A percentile compares a stretch with the other conserved stretches of the same genome.
Evolutionary conservation across 2,113 vertebrate species (phyloP).

Genomic region (Calidris pugnax): DNA sequence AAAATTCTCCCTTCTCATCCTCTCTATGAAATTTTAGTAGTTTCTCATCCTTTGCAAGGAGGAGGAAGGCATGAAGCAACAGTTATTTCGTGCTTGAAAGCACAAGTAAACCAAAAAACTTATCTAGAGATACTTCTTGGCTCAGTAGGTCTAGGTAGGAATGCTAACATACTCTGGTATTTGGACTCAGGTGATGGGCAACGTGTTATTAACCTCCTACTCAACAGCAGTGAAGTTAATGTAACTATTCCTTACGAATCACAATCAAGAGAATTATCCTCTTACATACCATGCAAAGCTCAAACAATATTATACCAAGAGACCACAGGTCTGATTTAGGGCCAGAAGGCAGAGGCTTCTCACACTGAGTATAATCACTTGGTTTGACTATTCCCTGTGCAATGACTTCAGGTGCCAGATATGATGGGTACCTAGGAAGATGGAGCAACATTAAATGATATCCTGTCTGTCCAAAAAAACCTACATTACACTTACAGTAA

Average conservation of each 20-base stretch:
- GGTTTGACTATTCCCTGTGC: conserved; percentile 87
- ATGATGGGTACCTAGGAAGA: conserved; percentile 90
- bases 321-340: conserved; percentile 97
- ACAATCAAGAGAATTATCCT: background rate
- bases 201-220: background rate
- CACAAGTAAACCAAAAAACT: background rate
- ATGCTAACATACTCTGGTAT: background rate
- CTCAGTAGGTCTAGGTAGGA: background rate
- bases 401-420: conserved; percentile 95
- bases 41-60: background rate
- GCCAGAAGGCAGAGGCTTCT: conserved; percentile 85
- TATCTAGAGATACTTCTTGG: background rate
- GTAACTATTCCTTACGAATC: background rate
- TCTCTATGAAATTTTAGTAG: background rate
- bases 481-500: background rate
- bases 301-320: conserved; percentile 92
- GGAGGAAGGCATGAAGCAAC: background rate
- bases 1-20: background rate
- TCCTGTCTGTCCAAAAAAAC: background rate
- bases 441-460: background rate
- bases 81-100: background rate
- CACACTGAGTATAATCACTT: conserved; percentile 79
- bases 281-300: conserved; percentile 90
- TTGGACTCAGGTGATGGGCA: background rate
- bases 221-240: background rate